These are phyloP conservation scores for Drosophila truncata DNA, from an alignment of 1,140 invertebrate genomes.

Conservation along the genomic window DNA sequence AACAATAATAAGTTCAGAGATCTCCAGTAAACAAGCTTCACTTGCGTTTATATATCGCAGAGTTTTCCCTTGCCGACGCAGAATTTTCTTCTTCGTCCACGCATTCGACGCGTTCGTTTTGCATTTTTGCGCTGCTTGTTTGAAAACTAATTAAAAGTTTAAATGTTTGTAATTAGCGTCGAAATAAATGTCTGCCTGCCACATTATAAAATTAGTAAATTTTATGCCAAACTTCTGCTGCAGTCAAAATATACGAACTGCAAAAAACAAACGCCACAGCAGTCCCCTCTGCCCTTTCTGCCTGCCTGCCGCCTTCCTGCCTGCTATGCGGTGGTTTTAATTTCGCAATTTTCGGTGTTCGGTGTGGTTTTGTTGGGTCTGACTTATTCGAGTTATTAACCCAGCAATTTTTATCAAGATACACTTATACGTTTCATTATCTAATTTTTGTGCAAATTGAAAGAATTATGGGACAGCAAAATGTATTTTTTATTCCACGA, in stretches of 20 bases:
- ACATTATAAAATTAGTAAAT: constrained; percentile 82
- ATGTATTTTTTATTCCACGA: not conserved
- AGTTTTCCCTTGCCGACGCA: constrained; percentile 10
- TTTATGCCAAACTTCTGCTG: constrained; percentile 69
- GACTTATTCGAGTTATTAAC: constrained; percentile 6
- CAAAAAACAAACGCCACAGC: constrained; percentile 36
- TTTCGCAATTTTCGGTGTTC: constrained; percentile 45
- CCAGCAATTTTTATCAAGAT: not conserved
- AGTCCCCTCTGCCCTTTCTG: constrained; percentile 19
- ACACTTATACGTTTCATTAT: not conserved
- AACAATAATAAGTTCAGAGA: constrained; percentile 50
- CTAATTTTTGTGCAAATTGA: not conserved
- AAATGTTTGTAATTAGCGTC: constrained; percentile 83
- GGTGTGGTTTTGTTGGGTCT: constrained; percentile 31
- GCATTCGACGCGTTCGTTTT: constrained; percentile 27
- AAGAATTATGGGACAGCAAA: not conserved
- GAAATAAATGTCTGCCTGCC: constrained; percentile 80
- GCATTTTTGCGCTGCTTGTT: constrained; percentile 58
- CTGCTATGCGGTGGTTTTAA: constrained; percentile 35
- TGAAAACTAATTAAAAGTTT: constrained; percentile 81
- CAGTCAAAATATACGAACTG: constrained; percentile 53
- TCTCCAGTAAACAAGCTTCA: constrained; percentile 21
- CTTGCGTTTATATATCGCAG: constrained; percentile 18
- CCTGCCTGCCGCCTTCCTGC: constrained; percentile 2
- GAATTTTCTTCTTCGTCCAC: constrained; percentile 38